Base-by-base conservation (phyloP, 2,113 vertebrate genomes). In the Cranoglanis bouderius region DNA sequence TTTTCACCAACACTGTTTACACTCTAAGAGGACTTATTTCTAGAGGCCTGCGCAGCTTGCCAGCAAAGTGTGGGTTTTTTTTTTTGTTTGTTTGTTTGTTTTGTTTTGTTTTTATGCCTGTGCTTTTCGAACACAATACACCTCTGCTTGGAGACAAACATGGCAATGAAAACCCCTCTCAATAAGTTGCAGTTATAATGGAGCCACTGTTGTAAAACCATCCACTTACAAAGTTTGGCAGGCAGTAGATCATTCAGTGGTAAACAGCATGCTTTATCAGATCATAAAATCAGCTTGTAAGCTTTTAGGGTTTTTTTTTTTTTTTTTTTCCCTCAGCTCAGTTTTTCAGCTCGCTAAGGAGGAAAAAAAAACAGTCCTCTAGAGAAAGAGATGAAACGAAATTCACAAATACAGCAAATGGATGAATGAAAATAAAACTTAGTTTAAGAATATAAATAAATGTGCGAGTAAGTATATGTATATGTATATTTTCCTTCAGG, bases 241-340 rank as follows among this genome's bases (percentile, higher is more conserved):
- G 93, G 91, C 90, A 85, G 92, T 95, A 95, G 94, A 95, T 96
- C 95, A 95, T 92, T 94, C 94, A 93, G 94, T 91, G 92, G 92
- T 95, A 95, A 95, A 95, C 93, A 93, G 90, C 92, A 93, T 93
- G 93, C 93, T 96, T 96, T 95, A 96, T 95, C 95, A 94, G 94
- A 95, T 95, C 94, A 95, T 95, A 94, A 95, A 95, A 93, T 93
- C 91, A 92, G 93, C 93, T 95, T 93, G 93, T 94, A 93, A 94
- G 92, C 94, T 94, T 95, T 95, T 95, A 94, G 43, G 16, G 59
- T 21, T 53, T 38, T 29, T 82, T 82, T 94, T 40, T 57, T 57
- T 55, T 82, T 24, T 19, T 94, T 93, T 92, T 88, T n/a, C n/a
- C n/a, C n/a, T n/a, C 61, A 89, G 32, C 92, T 92, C 92, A 93